Percentiles rank a stretch among this genome's conserved stretches.
Evolutionary conservation across 2,888 invertebrate genomes (phyloP).

Genomic region (Thumatha senex): DNA sequence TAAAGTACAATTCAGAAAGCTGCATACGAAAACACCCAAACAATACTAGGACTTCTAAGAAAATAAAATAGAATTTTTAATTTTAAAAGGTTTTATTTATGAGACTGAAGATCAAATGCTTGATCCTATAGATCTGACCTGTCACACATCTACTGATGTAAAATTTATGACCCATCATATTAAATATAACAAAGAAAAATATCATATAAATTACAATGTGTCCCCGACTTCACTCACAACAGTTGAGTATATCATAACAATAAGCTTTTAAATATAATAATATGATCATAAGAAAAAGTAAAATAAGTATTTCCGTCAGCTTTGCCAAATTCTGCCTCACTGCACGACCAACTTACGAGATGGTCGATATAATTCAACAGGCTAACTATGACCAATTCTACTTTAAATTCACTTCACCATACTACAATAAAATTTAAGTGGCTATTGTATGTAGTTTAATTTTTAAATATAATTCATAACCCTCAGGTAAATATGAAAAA

Average conservation of each 20-base stretch:
- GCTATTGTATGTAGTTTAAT: constrained; percentile 39
- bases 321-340: constrained; percentile 58
- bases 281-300: constrained; percentile 55
- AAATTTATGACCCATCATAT: constrained; percentile 36
- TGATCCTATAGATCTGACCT: constrained; percentile 13
- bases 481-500: constrained; percentile 22
- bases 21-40: background rate
- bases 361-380: constrained; percentile 12
- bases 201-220: constrained; percentile 55
- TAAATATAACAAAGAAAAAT: constrained; percentile 42
- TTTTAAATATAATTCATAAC: constrained; percentile 35
- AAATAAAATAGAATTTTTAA: background rate
- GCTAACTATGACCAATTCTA: constrained; percentile 14
- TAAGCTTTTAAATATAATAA: constrained; percentile 49
- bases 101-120: constrained; percentile 13
- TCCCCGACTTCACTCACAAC: constrained; percentile 39
- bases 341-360: constrained; percentile 39
- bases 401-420: constrained; percentile 32
- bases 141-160: constrained; percentile 33
- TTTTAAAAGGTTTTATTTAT: background rate
- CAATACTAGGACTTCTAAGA: background rate
- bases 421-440: constrained; percentile 34
- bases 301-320: constrained; percentile 58
- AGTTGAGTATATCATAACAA: constrained; percentile 12
- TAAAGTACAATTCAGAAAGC: background rate